Evolutionary conservation across 2,797 vertebrate genomes (phyloP).

Genomic region (Trematomus bernacchii): DNA sequence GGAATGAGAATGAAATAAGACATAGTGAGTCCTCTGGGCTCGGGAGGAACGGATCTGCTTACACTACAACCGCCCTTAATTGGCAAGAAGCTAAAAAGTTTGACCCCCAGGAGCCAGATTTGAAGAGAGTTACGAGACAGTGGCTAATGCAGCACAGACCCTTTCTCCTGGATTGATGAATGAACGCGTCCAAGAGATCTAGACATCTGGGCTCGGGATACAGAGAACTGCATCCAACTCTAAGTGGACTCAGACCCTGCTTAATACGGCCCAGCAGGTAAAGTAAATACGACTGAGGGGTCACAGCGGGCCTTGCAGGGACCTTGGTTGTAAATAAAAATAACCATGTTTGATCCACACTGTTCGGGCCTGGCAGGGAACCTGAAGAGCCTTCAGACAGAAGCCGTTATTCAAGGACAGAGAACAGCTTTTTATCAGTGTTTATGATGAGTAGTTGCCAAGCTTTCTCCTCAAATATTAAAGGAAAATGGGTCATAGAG

Average conservation of each 20-base stretch:
- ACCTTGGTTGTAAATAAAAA: constrained; percentile 52
- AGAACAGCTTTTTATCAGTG: constrained; percentile 8
- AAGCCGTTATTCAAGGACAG: constrained; percentile 33
- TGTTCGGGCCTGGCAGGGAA: constrained; percentile 19
- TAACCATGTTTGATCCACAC: constrained; percentile 40
- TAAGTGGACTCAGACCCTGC: constrained; percentile 47
- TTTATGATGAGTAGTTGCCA: constrained; percentile 18
- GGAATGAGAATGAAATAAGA: constrained; percentile 75
- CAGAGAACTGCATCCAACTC: constrained; percentile 53
- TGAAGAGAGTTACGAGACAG: constrained; percentile 76
- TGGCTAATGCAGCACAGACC: constrained; percentile 79
- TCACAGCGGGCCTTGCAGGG: constrained; percentile 37
- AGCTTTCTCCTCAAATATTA: not conserved
- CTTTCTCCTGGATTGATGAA: constrained; percentile 61
- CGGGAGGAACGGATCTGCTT: constrained; percentile 68
- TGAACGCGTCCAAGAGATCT: constrained; percentile 60
- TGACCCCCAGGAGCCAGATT: constrained; percentile 70
- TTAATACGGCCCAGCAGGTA: constrained; percentile 62
- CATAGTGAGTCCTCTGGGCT: constrained; percentile 58
- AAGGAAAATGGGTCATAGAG: not conserved
- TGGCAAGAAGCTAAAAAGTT: constrained; percentile 69
- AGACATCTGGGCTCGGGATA: constrained; percentile 61
- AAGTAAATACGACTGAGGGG: constrained; percentile 56
- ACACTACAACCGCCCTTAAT: constrained; percentile 74
- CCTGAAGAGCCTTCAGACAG: constrained; percentile 8